Evolutionary conservation across 2,888 invertebrate species (phyloP).

Genomic region (Arrhopalites spinosus): DNA sequence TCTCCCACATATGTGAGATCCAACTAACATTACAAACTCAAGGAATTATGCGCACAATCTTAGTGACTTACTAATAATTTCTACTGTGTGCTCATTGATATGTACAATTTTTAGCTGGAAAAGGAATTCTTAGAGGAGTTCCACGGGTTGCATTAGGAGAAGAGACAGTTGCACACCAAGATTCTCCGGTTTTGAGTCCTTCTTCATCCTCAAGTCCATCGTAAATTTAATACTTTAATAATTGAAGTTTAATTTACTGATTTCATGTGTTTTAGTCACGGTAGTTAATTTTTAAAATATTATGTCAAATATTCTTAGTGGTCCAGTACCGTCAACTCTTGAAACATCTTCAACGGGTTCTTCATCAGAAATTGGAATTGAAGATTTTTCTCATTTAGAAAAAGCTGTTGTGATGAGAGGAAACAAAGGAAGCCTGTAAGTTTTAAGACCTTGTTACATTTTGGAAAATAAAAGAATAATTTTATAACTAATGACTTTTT

Average conservation of each 20-base stretch:
- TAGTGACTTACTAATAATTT: too few relatives aligned
- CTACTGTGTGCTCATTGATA: too few relatives aligned
- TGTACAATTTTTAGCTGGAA: too few relatives aligned
- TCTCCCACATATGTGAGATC: too few relatives aligned
- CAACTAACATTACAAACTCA: too few relatives aligned
- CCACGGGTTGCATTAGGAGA: not conserved
- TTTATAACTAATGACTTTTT: not conserved
- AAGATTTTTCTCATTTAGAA: conserved; percentile 11
- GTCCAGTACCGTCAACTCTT: not conserved
- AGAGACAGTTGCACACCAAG: not conserved
- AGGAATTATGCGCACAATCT: too few relatives aligned
- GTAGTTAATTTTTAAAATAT: not conserved
- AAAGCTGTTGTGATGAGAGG: conserved; percentile 8
- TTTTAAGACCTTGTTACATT: not conserved
- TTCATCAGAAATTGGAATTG: not conserved
- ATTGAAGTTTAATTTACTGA: too few relatives aligned
- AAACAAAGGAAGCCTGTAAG: conserved; percentile 15
- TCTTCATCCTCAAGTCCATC: not conserved
- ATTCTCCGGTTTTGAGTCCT: not conserved
- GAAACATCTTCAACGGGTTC: not conserved
- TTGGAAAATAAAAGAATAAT: not conserved
- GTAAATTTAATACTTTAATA: not conserved
- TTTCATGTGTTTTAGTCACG: not conserved
- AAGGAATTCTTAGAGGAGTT: not conserved
- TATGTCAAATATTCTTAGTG: not conserved